Base-by-base conservation (phyloP, 2,888 invertebrate genomes). In the Microplitis manilae region DNA sequence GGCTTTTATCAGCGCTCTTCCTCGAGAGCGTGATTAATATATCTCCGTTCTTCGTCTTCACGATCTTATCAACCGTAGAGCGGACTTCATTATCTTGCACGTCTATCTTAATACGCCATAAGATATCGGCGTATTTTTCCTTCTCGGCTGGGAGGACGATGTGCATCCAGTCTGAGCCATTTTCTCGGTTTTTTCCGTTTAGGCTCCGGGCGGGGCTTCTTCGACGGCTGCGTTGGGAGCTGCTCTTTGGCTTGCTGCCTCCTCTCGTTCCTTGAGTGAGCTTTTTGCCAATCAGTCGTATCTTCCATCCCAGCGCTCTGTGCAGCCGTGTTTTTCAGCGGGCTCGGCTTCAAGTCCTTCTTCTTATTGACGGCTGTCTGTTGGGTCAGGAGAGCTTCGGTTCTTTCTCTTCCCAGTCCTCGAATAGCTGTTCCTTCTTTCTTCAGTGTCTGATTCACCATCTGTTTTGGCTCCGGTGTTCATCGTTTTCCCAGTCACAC, bases 121-220 rank as follows among this genome's bases (percentile, higher is more conserved):
- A 77, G 9, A 79, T 75, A 0, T 80, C 79, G 5, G 77, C 72
- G 20, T 77, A 79, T n/a, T 76, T 79, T 20, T 17, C 74, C 59
- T 77, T 79, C 39, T 78, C 68, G 0, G 13, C 61, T 7, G 69
- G 74, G 8, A 68, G 74, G 30, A 80, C 67, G 9, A 79, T 77
- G 4, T 1, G 78, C 79, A 17, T 79, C 68, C 7, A 76, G 79
- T 40, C 67, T 76, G 20, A 64, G 13, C 76, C 72, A 65, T 61
- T 40, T 65, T 40, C 73, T 40, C 17, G 50, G 60, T 67, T 73
- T 72, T 41, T 50, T 76, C 17, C 30, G 15, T 17, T 40, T 50
- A 9, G 59, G 41, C 15, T 8, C 30, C 30, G 15, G 6, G n/a
- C 50, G 65, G 41, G 15, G 65, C 65, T n/a, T 15, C 15, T 50